Evolutionary conservation across 2,113 vertebrate species (phyloP).

Genomic region (Zootoca vivipara): DNA sequence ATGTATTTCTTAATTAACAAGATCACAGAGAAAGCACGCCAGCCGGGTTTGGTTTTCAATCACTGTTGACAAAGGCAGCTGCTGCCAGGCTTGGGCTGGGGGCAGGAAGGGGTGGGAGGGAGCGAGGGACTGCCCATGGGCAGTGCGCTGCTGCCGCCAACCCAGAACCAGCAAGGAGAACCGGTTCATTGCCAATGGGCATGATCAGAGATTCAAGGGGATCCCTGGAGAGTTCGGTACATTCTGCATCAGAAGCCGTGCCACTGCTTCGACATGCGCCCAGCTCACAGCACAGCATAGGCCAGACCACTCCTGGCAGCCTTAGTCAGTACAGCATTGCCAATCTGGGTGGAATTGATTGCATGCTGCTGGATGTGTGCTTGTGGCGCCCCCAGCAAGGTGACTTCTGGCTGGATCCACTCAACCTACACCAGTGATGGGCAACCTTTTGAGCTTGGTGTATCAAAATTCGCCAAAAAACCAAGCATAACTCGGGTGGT

Average conservation of each 20-base stretch:
- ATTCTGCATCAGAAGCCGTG: not conserved
- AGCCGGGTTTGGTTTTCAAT: conserved; percentile 57
- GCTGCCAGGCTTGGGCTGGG: conserved; percentile 13
- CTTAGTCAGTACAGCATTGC: not conserved
- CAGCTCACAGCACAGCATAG: not conserved
- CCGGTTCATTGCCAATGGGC: not conserved
- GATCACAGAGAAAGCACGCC: conserved; percentile 66
- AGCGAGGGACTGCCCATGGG: not conserved
- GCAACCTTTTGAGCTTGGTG: too few species aligned
- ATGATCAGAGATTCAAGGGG: not conserved
- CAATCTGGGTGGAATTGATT: not conserved
- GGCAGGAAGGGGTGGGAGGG: not conserved
- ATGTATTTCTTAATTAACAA: conserved; percentile 75
- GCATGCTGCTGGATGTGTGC: not conserved
- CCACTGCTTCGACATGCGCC: not conserved
- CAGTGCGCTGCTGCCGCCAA: not conserved
- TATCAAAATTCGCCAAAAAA: too few species aligned
- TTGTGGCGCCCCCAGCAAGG: not conserved
- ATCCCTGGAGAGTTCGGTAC: not conserved
- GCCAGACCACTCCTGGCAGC: not conserved
- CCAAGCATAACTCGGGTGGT: too few species aligned
- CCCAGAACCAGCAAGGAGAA: not conserved
- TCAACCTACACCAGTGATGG: too few species aligned
- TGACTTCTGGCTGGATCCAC: not conserved
- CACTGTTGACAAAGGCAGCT: conserved; percentile 65